Evolutionary conservation across 2,797 vertebrate species (phyloP).

Genomic region (Podarcis lilfordi): DNA sequence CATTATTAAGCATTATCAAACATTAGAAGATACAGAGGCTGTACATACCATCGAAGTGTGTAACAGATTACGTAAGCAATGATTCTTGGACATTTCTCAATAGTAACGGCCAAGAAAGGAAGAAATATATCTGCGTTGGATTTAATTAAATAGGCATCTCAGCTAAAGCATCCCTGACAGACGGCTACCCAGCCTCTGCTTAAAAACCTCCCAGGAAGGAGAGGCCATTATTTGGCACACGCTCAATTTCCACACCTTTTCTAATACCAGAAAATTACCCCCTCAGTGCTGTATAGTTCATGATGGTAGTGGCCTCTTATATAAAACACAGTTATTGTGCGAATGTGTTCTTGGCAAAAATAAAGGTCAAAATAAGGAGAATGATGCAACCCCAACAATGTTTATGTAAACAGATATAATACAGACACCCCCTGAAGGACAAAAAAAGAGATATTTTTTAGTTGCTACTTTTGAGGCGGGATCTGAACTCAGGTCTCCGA

Average conservation of each 20-base stretch:
- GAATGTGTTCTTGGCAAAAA: not conserved
- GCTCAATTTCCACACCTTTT: conserved; percentile 57
- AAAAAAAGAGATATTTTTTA: not conserved
- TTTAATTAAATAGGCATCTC: too few relatives aligned
- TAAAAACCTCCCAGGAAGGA: too few relatives aligned
- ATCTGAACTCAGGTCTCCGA: not conserved
- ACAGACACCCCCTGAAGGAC: not conserved
- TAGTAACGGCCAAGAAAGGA: too few relatives aligned
- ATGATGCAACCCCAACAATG: not conserved
- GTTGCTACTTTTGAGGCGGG: not conserved
- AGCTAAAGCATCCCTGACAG: too few relatives aligned
- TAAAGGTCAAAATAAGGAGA: not conserved
- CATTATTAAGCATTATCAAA: too few relatives aligned
- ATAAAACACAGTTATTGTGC: not conserved
- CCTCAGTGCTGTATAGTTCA: conserved; percentile 12
- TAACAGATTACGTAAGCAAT: too few relatives aligned
- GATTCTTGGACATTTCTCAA: too few relatives aligned
- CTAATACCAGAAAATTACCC: conserved; percentile 33
- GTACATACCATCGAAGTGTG: too few relatives aligned
- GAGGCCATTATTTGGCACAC: not conserved
- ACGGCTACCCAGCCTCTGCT: too few relatives aligned
- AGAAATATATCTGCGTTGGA: too few relatives aligned
- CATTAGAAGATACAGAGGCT: too few relatives aligned
- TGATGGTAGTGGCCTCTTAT: not conserved
- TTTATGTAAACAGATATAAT: not conserved